These are phyloP conservation scores for Rhagonycha fulva DNA, from an alignment of 2,888 invertebrate species.

Conservation along the genomic window DNA sequence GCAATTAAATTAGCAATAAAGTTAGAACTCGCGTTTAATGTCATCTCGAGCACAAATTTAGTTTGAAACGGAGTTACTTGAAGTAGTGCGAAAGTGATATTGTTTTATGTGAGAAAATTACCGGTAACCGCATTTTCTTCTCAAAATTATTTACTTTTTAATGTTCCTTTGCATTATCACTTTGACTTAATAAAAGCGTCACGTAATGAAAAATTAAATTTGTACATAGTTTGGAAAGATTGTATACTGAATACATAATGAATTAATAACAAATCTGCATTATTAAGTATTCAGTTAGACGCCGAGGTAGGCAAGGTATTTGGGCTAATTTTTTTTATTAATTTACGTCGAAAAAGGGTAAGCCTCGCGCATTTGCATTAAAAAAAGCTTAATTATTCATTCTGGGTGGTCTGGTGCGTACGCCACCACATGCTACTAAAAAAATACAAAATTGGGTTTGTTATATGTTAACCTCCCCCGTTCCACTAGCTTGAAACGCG, in stretches of 20 bases:
- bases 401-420: neutral
- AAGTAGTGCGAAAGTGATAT: neutral
- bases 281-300: neutral
- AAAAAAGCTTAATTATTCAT: neutral
- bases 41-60: conserved; percentile 7
- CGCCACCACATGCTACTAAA: neutral
- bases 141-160: neutral
- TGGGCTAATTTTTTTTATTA: neutral
- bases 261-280: neutral
- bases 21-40: conserved; percentile 9
- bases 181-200: neutral
- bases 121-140: neutral
- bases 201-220: neutral
- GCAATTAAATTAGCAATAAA: conserved; percentile 18
- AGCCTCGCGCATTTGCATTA: neutral
- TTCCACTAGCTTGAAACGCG: neutral
- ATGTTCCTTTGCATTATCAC: neutral
- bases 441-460: too few relatives aligned
- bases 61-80: neutral
- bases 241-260: neutral
- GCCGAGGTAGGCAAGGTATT: neutral
- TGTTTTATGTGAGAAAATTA: conserved; percentile 1
- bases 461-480: neutral
- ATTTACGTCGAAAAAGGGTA: neutral
- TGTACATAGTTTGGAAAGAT: neutral